Base-by-base conservation (phyloP, 2,888 invertebrate species). In the Saturnia japonica region DNA sequence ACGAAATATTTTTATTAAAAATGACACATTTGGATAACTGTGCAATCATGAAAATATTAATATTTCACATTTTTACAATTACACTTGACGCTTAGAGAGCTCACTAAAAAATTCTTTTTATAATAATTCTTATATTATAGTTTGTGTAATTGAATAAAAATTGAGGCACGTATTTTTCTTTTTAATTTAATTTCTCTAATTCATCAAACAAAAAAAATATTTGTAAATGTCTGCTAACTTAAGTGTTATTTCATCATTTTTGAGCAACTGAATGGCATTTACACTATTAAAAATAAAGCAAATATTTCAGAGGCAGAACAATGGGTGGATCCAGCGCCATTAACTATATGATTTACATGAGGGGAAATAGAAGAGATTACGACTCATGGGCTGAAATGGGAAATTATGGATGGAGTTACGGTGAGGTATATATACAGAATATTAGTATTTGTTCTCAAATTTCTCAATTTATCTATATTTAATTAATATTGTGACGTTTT, bases 241-340 rank as follows among this genome's bases (percentile, higher is more conserved):
- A 28, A 25, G 25, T 54, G 11, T 42, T 12, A 51, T 12, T 47
- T 51, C 19, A 34, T 19, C 4, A 40, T 68, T 68, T 68, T 68
- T 68, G 54, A 68, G 40, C 68, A 68, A 22, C 6, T 19, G 7
- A 47, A 43, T 67, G 2, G 40, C 4, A 22, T 22, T 1, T 51
- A 22, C 11, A 22, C 0, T 34, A 47, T 47, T 68, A 28, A 40
- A 22, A 34, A 68, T 25, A 11, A 54, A 7, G 0, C 8, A 70
- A 54, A 68, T 7, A n/a, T 88, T 88, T 42, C 89, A 93, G 95
- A 76, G 95, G 95, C 1, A 95, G 94, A 84, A 95, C 95, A 0
- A 95, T 96, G 94, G 96, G 96, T 11, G 96, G 96, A 0, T 95
- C 95, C 0, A 96, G 96, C 76, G 92, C 95, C 40, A 92, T 96